Base-by-base conservation (phyloP, 2,797 vertebrate genomes). In the Danio jaintianensis region DNA sequence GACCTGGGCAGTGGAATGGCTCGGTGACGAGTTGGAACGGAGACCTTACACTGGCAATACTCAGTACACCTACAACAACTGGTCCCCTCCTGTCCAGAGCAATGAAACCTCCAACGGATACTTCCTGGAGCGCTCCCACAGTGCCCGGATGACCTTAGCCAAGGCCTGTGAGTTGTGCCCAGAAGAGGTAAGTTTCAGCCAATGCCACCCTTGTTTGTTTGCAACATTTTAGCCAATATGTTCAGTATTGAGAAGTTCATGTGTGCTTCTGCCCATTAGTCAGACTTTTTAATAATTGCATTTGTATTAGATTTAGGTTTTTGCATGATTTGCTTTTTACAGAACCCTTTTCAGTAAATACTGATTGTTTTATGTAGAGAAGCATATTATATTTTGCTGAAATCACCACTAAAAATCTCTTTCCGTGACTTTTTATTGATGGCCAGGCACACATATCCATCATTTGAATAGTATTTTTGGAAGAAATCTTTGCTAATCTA, bases 101-200 rank as follows among this genome's bases (percentile, higher is more conserved):
- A 99, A 99, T 75, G 98, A 99, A 92, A 99, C 98, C 72, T 99
- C 98, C 87, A 99, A 99, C 78, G 97, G 98, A 88, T 99, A 99
- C 89, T 99, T 99, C 92, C 93, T 99, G 89, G 98, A 99, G 92
- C 96, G 98, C 84, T 99, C 98, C 3, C 98, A 99, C 93, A 99
- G 98, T 87, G 98, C 98, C 78, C 96, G 98, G 86, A 98, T 99
- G 97, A 99, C 98, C 75, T 96, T 99, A 89, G 97, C 98, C 92
- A 99, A 99, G 93, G 98, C 98, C 92, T 99, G 98, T 91, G 98
- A 99, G 88, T 96, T 99, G 84, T 99, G 98, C 92, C 98, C 98
- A 7, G 98, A 99, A 88, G 98, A 99, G 96, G 98, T 99, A 96
- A 90, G 82, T 53, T 9, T 58, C 69, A 10, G 20, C 63, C 45